Percentiles rank a stretch among this genome's conserved stretches.
Evolutionary conservation across 2,797 vertebrate species (phyloP).

Genomic region (Morelia viridis): DNA sequence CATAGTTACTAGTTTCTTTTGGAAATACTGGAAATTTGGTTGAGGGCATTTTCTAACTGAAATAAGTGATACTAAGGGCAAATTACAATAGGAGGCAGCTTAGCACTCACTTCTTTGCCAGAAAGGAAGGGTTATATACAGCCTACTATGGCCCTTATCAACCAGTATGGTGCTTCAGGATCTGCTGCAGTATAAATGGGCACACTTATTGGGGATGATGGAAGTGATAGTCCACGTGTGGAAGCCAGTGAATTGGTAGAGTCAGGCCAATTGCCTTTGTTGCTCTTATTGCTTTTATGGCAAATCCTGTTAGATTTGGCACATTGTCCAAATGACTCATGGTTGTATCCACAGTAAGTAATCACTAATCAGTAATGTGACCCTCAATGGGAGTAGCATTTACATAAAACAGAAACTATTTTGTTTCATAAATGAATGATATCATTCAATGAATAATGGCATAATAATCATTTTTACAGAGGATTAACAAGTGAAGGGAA

Average conservation of each 20-base stretch:
- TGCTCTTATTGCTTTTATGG: neutral
- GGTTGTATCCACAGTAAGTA: neutral
- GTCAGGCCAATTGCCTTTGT: neutral
- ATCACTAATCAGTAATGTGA: neutral
- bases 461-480: neutral
- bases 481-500: neutral
- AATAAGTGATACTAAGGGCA: neutral
- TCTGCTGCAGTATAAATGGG: neutral
- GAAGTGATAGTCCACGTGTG: neutral
- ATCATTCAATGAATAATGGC: neutral
- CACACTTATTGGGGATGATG: neutral
- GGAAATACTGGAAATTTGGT: neutral
- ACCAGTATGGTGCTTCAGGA: neutral
- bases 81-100: neutral
- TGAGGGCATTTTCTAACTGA: neutral
- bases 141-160: neutral
- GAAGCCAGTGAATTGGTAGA: neutral
- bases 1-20: neutral
- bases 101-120: neutral
- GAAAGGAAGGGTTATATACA: neutral
- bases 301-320: neutral
- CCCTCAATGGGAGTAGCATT: neutral
- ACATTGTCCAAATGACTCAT: neutral
- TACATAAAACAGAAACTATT: neutral
- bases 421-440: neutral